Evolutionary conservation across 2,888 invertebrate genomes (phyloP).

Genomic region (Panzeria rudis): DNA sequence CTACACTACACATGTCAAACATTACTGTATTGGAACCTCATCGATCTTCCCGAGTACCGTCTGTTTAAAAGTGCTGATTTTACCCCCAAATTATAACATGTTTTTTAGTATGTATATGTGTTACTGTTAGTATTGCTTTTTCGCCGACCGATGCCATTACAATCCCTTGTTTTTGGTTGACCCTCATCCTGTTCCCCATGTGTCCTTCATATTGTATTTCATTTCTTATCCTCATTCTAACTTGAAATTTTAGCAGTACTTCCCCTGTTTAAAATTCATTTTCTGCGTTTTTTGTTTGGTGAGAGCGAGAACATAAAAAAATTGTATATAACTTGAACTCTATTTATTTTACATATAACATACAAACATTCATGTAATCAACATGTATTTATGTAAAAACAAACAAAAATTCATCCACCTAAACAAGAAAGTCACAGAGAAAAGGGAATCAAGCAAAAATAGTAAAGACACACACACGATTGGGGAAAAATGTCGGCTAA

Average conservation of each 20-base stretch:
- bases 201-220: too few relatives aligned
- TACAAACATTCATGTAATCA: slow-evolving; percentile 6
- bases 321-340: slow-evolving; percentile 57
- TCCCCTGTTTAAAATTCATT: not conserved
- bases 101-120: too few relatives aligned
- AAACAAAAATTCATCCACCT: slow-evolving; percentile 16
- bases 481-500: slow-evolving; percentile 59
- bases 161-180: too few relatives aligned
- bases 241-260: not conserved
- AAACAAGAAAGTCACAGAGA: slow-evolving; percentile 64
- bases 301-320: slow-evolving; percentile 40
- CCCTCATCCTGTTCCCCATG: too few relatives aligned
- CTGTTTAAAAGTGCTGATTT: too few relatives aligned
- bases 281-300: not conserved
- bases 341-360: slow-evolving; percentile 35
- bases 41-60: too few relatives aligned
- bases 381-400: slow-evolving; percentile 23
- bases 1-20: too few relatives aligned
- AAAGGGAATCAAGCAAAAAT: slow-evolving; percentile 60
- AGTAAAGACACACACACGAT: slow-evolving; percentile 16
- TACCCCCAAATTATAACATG: too few relatives aligned
- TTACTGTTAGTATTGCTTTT: too few relatives aligned
- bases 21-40: too few relatives aligned
- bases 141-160: too few relatives aligned
- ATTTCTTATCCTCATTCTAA: too few relatives aligned